These are phyloP conservation scores for Microcebus tavaratra DNA, from an alignment of 2,113 vertebrate genomes.

Conservation along the genomic window DNA sequence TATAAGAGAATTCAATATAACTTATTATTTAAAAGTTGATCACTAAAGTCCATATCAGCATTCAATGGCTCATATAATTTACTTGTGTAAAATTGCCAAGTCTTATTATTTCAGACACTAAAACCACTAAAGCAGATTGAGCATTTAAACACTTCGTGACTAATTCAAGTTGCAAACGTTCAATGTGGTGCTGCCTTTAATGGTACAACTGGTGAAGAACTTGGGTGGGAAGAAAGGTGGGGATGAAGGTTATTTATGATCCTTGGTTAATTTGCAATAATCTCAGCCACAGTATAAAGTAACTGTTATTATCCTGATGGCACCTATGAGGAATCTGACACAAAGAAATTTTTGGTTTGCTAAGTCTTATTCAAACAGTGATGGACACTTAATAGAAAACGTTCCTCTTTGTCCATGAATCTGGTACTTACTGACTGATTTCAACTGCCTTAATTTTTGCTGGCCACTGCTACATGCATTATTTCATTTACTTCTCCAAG, in stretches of 20 bases:
- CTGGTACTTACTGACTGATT: not conserved
- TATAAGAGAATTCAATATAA: not conserved
- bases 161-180: slow-evolving; percentile 17
- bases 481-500: not conserved
- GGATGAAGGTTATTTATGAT: not conserved
- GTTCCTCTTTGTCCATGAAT: not conserved
- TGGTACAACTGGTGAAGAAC: not conserved
- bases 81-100: slow-evolving; percentile 49
- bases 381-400: not conserved
- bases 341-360: not conserved
- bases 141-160: slow-evolving; percentile 30
- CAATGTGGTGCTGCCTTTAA: not conserved
- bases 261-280: not conserved
- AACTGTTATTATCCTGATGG: not conserved
- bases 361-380: not conserved
- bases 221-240: not conserved
- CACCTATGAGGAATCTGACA: not conserved
- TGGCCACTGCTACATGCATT: not conserved
- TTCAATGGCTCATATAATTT: slow-evolving; percentile 57
- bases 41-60: slow-evolving; percentile 12
- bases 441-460: not conserved
- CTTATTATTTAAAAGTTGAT: slow-evolving; percentile 52
- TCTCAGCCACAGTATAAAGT: not conserved
- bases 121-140: slow-evolving; percentile 36
- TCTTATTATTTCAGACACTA: slow-evolving; percentile 60